Conservation (phyloP, 2,113 vertebrate species). For the Puntigrus tetrazona region DNA sequence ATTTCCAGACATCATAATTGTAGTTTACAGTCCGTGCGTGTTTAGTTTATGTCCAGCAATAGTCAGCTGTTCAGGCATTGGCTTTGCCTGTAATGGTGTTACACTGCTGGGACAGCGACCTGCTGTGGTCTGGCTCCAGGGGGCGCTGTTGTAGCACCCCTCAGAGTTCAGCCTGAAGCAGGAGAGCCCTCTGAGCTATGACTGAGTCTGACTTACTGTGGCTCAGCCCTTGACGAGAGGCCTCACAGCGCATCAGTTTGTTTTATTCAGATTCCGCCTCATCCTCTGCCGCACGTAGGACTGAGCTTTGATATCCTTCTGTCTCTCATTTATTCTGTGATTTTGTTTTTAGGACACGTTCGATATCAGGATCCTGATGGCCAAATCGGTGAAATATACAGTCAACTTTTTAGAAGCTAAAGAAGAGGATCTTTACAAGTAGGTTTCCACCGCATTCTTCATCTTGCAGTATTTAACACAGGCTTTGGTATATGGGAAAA, state of each 20-base stretch:
- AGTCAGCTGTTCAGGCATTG: constrained; percentile 47
- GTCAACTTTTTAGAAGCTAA: constrained; percentile 96
- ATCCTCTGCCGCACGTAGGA: neutral
- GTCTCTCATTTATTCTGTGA: neutral
- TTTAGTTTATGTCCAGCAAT: neutral
- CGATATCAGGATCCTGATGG: constrained; percentile 94
- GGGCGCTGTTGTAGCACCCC: neutral
- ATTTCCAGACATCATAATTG: neutral
- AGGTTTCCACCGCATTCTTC: constrained; percentile 16
- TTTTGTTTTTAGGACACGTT: constrained; percentile 84
- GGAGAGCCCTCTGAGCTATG: constrained; percentile 40
- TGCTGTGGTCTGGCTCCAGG: constrained; percentile 11
- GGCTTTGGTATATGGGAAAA: neutral
- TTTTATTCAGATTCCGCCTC: neutral
- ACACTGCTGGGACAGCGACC: constrained; percentile 38
- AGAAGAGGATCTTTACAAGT: constrained; percentile 96
- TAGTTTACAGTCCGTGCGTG: neutral
- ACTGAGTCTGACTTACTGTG: constrained; percentile 15
- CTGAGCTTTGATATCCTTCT: neutral
- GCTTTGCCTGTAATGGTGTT: constrained; percentile 35
- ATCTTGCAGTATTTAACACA: neutral
- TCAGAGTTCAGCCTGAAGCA: neutral
- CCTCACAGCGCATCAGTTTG: neutral
- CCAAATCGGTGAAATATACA: constrained; percentile 94
- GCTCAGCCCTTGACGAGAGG: constrained; percentile 41